Conservation (phyloP, 2,797 vertebrate species). For the Eulemur coronatus region DNA sequence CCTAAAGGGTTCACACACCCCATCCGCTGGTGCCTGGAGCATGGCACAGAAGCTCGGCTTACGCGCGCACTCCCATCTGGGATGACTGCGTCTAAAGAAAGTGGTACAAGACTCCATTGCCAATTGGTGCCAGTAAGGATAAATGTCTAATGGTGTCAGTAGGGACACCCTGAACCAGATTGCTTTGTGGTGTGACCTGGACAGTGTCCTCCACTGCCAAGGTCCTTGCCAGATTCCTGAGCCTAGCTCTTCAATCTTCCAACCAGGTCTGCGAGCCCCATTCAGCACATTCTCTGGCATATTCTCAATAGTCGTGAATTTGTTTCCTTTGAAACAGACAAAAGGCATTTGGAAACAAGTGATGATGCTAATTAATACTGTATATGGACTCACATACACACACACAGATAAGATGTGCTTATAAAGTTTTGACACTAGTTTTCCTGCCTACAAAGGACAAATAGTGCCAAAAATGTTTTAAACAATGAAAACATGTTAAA, state of each 20-base stretch:
- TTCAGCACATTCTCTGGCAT: background rate
- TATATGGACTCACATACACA: background rate
- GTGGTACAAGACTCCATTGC: background rate
- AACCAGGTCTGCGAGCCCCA: background rate
- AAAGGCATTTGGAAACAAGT: slow-evolving; percentile 37
- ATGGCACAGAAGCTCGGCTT: background rate
- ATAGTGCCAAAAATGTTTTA: slow-evolving; percentile 15
- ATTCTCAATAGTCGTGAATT: background rate
- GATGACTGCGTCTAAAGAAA: background rate
- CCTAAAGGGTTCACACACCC: background rate
- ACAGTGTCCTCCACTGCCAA: background rate
- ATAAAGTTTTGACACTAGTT: background rate
- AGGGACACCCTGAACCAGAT: background rate
- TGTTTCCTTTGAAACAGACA: background rate
- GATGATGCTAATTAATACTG: background rate
- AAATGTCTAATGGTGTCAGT: background rate
- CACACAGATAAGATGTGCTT: background rate
- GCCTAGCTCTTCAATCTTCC: background rate
- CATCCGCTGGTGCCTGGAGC: background rate
- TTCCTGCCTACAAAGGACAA: slow-evolving; percentile 14
- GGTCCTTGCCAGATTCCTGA: background rate
- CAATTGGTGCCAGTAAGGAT: background rate
- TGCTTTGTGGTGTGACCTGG: background rate
- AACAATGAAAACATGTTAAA: slow-evolving; percentile 29
- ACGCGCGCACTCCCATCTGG: background rate